Evolutionary conservation across 1,140 invertebrate species (phyloP).

Genomic region (Pomacea maculata): DNA sequence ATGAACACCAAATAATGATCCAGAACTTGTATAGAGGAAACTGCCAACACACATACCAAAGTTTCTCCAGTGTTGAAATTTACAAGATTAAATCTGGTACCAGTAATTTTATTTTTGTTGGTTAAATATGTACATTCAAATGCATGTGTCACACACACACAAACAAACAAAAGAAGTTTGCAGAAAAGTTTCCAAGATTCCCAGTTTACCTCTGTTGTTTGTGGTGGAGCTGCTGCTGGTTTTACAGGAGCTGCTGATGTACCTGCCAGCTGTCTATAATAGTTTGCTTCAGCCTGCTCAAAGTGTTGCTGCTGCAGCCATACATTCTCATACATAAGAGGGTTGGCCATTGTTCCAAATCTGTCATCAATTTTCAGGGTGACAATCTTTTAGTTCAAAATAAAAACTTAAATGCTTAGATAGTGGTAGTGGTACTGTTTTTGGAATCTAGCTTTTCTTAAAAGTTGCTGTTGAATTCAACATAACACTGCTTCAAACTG

Average conservation of each 20-base stretch:
- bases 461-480: too few relatives aligned
- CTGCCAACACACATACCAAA: too few relatives aligned
- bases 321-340: conserved; percentile 69
- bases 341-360: conserved; percentile 40
- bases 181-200: background rate
- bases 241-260: conserved; percentile 18
- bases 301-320: conserved; percentile 73
- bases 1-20: too few relatives aligned
- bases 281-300: conserved; percentile 72
- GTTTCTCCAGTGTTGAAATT: too few relatives aligned
- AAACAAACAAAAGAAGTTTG: background rate
- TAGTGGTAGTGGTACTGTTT: background rate
- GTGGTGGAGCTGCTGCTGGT: background rate
- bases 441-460: too few relatives aligned
- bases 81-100: background rate
- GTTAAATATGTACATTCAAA: background rate
- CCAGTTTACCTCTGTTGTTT: background rate
- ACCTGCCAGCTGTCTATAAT: conserved; percentile 71
- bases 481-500: too few relatives aligned
- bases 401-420: background rate
- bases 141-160: background rate
- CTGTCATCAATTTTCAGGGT: background rate
- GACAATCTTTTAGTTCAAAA: background rate
- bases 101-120: background rate
- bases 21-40: too few relatives aligned